A percentile compares a stretch with the other conserved stretches of the same genome.
Evolutionary conservation across 2,797 vertebrate genomes (phyloP).

Genomic region (Centropyge bicolor): DNA sequence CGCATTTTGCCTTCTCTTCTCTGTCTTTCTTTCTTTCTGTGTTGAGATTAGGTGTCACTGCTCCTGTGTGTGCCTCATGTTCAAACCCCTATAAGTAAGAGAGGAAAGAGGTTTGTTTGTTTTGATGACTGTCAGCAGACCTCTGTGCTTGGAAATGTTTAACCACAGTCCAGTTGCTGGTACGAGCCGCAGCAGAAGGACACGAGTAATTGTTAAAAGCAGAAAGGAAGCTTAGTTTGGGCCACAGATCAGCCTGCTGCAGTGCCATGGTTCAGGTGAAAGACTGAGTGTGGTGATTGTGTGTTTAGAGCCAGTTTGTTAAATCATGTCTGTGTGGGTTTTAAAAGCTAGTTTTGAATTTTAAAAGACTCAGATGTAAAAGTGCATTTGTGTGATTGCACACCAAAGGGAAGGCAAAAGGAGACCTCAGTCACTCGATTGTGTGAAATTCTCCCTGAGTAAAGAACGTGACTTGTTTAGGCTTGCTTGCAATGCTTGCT

Average conservation of each 20-base stretch:
- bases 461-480: constrained; percentile 91
- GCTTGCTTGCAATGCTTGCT: constrained; percentile 92
- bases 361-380: constrained; percentile 23
- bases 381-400: constrained; percentile 47
- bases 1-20: constrained; percentile 36
- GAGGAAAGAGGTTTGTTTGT: constrained; percentile 74
- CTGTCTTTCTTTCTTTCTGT: constrained; percentile 55
- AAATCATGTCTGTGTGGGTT: not conserved
- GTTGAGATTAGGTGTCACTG: constrained; percentile 78
- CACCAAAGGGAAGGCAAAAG: constrained; percentile 65
- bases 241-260: constrained; percentile 27
- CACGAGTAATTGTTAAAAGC: constrained; percentile 60
- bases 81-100: constrained; percentile 62
- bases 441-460: constrained; percentile 87
- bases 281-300: constrained; percentile 1
- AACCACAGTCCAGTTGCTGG: constrained; percentile 70
- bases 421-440: constrained; percentile 82
- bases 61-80: constrained; percentile 66
- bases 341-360: not conserved
- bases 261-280: constrained; percentile 45
- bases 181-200: constrained; percentile 61
- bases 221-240: constrained; percentile 34
- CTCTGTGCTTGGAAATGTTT: constrained; percentile 71
- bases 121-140: constrained; percentile 72
- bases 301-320: constrained; percentile 1